phyloP scores from a whole-genome alignment of 2,888 invertebrate genomes.

The Dichetophora obliterata region DNA sequence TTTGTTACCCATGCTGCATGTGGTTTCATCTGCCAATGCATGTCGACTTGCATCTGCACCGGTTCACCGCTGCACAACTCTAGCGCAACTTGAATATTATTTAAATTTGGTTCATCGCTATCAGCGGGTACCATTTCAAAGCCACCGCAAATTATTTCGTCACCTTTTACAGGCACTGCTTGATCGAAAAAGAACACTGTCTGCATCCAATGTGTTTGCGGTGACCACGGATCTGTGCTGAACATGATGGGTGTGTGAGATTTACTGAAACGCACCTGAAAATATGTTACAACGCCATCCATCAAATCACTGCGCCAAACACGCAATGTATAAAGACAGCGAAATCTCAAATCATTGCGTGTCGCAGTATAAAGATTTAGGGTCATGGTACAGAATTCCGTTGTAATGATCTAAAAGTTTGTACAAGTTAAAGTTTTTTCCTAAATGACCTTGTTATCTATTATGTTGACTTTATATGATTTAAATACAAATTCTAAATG shows the following conservation, averaged over 20 bases:
- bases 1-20: not conserved
- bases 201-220: conserved; percentile 97
- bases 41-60: conserved; percentile 46
- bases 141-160: conserved; percentile 72
- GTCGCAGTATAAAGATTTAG: conserved; percentile 95
- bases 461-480: no score
- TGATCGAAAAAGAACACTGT: conserved; percentile 96
- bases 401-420: not conserved
- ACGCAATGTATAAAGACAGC: conserved; percentile 83
- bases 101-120: conserved; percentile 35
- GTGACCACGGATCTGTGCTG: conserved; percentile 95
- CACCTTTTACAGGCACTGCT: conserved; percentile 89
- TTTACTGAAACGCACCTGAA: conserved; percentile 97
- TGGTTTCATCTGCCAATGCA: conserved; percentile 51
- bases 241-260: conserved; percentile 97
- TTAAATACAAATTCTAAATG: no score
- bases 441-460: no score
- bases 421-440: not conserved
- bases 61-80: conserved; percentile 51
- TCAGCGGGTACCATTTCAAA: conserved; percentile 47
- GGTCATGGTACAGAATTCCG: conserved; percentile 77
- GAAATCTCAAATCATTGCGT: conserved; percentile 89
- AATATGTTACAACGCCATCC: conserved; percentile 96
- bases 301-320: conserved; percentile 89
- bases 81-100: conserved; percentile 48